These are phyloP conservation scores for Drosophila cardini DNA, from an alignment of 1,140 invertebrate species.

Conservation along the genomic window DNA sequence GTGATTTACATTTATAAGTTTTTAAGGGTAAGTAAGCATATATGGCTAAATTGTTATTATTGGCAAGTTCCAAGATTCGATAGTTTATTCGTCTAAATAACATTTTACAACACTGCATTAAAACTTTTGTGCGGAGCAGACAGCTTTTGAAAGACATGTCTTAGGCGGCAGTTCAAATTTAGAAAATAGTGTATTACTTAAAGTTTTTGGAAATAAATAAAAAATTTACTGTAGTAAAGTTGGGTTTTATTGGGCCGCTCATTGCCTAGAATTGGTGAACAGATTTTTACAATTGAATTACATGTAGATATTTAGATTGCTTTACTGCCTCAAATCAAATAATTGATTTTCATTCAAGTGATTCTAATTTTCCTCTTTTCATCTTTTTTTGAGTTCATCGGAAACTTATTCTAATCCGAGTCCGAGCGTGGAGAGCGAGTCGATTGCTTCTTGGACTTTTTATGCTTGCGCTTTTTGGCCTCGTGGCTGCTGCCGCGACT, in stretches of 20 bases:
- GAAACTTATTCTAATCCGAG: constrained; percentile 50
- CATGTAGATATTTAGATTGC: constrained; percentile 31
- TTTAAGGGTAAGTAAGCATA: too few species aligned
- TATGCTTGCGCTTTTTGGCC: constrained; percentile 85
- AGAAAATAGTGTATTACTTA: not conserved
- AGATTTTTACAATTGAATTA: constrained; percentile 65
- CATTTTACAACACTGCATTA: not conserved
- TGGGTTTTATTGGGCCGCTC: constrained; percentile 60
- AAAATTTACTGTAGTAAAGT: constrained; percentile 18
- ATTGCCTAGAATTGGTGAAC: constrained; percentile 31
- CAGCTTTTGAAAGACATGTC: not conserved
- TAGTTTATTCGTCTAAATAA: not conserved
- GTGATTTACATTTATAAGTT: not conserved
- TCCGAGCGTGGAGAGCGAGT: constrained; percentile 57
- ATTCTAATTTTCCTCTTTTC: not conserved
- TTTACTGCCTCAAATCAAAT: constrained; percentile 30
- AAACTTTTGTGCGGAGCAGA: not conserved
- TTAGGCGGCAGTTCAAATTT: not conserved
- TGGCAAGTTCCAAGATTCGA: not conserved
- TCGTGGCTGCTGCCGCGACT: constrained; percentile 59
- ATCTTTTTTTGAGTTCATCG: constrained; percentile 1
- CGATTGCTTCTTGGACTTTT: constrained; percentile 84
- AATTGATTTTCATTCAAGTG: constrained; percentile 20
- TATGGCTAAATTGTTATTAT: too few species aligned
- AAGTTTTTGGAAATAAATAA: not conserved